Base-by-base conservation (phyloP, 2,797 vertebrate genomes). In the Cryptoprocta ferox region DNA sequence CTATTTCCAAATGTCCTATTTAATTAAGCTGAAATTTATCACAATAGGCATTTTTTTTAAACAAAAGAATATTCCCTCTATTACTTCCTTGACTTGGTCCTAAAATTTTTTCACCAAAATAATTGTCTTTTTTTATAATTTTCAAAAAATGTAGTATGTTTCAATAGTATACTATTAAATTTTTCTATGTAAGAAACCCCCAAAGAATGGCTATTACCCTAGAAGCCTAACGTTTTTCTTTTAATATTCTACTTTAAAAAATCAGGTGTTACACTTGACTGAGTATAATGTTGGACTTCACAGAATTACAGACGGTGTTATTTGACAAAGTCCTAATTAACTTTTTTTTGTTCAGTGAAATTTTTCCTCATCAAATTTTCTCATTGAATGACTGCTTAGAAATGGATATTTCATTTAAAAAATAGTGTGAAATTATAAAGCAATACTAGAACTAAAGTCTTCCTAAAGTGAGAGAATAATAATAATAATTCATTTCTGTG, bases 381-480 rank as follows among this genome's bases (percentile, higher is more conserved):
- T 89, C 30, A 94, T 83, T 53, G 93, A 96, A 90, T 66, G 81
- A 68, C 76, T 94, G 88, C 42, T 85, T 75, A 89, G 18, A 94
- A 96, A 90, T 82, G 4, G 30, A 96, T 16, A 85, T 53, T 88
- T 87, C 50, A 80, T 80, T 87, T 87, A 0, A 45, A 59, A 92
- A 88, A 88, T n/a, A 71, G 12, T 42, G 14, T 28, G 70, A 76
- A 16, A 94, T n/a, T 88, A 48, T 39, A 48, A 75, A 75, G 4
- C 75, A 94, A 71, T 75, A 28, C 13, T 66, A 83, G 56, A 45
- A 76, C 75, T 84, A 53, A 94, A 81, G 19, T 66, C 42, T 91
- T 87, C 65, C 42, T 68, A 56, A 94, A 92, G 3, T 39, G 65
- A 91, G 61, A 92, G 35, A 86, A 94, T 61, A n/a, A 50, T 32